Base-by-base conservation (phyloP, 2,113 vertebrate genomes). In the Malurus elegans region DNA sequence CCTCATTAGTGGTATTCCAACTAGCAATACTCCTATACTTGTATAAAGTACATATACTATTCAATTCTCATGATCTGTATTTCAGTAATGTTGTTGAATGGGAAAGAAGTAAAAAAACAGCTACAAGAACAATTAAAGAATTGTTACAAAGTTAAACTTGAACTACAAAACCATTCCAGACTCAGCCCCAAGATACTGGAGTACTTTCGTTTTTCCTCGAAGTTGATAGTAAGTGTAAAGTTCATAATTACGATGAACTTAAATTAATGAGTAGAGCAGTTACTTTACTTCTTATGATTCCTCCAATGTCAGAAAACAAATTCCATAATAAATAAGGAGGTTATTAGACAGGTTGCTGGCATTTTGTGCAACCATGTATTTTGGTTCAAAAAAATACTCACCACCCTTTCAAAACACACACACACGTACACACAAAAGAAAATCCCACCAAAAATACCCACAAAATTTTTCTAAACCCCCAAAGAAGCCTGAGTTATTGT, bases 351-450 rank as follows among this genome's bases (percentile, higher is more conserved):
- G 5, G 17, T 5, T 14, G 8, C 8, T 61, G 17, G 6, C 3
- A 6, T 64, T 87, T 57, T 25, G 23, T 45, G 28, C 16, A 81
- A 29, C 2, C 12, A 18, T 9, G 4, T 28, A 40, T n/a, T 94
- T 42, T 48, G 17, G 4, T 47, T 72, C 13, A 38, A 90, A 79
- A 72, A 64, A 16, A 1, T 4, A 44, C 3, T 2, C 7, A 62
- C 1, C 3, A 32, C 11, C 10, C 5, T 10, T 4, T 7, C 2
- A 12, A 66, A 83, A 70, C 14, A 51, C 7, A 58, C 2, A 51
- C 8, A 23, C 18, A 56, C 14, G 29, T 10, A 53, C 4, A 34
- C 10, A 14, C 0, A 48, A 3, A 71, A 42, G n/a, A 73, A 67
- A 45, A 11, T 2, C 21, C 7, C 26, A 38, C 17, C 36, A 44